A percentile compares a stretch with the other conserved stretches of the same genome.
Evolutionary conservation across 1,140 invertebrate genomes (phyloP).

Genomic region (Drosophila mojavensis): DNA sequence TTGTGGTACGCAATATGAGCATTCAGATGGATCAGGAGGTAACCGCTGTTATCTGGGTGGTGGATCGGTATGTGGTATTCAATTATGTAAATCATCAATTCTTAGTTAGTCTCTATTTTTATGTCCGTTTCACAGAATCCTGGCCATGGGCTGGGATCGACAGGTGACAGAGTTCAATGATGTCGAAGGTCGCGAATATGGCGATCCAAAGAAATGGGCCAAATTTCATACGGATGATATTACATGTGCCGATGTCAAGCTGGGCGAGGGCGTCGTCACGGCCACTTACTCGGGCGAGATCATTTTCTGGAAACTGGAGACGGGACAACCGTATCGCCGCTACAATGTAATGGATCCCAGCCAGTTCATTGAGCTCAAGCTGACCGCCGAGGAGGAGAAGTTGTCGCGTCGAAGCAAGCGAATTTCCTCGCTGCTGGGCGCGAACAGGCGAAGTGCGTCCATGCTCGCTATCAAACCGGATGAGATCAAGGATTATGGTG

Average conservation of each 20-base stretch:
- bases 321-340: constrained; percentile 87
- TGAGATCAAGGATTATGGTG: constrained; percentile 33
- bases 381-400: constrained; percentile 37
- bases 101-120: too few relatives aligned
- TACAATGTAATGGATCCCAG: constrained; percentile 85
- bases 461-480: constrained; percentile 12
- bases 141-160: constrained; percentile 89
- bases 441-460: background rate
- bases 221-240: constrained; percentile 90
- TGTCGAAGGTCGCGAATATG: constrained; percentile 84
- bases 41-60: constrained; percentile 86
- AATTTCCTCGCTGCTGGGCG: background rate
- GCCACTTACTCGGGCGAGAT: constrained; percentile 90
- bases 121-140: background rate
- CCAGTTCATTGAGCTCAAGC: constrained; percentile 62
- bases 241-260: constrained; percentile 86
- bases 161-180: constrained; percentile 89
- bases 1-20: constrained; percentile 87
- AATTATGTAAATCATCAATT: too few relatives aligned
- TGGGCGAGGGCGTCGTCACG: constrained; percentile 89
- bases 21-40: constrained; percentile 87
- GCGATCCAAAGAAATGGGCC: constrained; percentile 87
- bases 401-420: constrained; percentile 25
- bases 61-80: constrained; percentile 83
- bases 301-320: constrained; percentile 90